A percentile compares a stretch with the other conserved stretches of the same genome.
Evolutionary conservation across 2,888 invertebrate genomes (phyloP).

Genomic region (Calephelis perditalis): DNA sequence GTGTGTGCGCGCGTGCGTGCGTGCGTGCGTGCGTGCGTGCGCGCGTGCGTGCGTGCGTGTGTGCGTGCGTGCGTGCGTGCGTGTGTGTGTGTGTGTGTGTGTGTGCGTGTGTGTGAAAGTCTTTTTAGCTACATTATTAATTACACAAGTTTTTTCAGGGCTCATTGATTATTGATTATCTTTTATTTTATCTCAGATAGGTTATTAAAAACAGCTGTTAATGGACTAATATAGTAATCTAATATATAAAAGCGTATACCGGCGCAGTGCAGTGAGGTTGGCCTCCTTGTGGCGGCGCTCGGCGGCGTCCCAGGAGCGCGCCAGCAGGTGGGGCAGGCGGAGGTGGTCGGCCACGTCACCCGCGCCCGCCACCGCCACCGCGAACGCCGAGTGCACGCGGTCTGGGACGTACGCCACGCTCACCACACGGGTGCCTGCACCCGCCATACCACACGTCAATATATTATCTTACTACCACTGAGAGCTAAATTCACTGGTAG

Average conservation of each 20-base stretch:
- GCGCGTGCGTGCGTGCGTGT: not conserved
- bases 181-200: too few relatives aligned
- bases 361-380: constrained; percentile 90
- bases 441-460: too few relatives aligned
- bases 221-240: too few relatives aligned
- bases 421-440: constrained; percentile 85
- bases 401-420: constrained; percentile 93
- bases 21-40: too few relatives aligned
- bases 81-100: not conserved
- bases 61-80: not conserved
- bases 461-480: too few relatives aligned
- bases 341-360: constrained; percentile 96
- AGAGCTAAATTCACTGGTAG: too few relatives aligned
- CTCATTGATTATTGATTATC: too few relatives aligned
- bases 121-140: too few relatives aligned
- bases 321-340: constrained; percentile 90
- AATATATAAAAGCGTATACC: constrained; percentile 34
- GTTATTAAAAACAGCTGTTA: too few relatives aligned
- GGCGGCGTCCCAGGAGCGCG: constrained; percentile 77
- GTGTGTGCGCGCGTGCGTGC: too few relatives aligned
- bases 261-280: constrained; percentile 60
- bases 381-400: constrained; percentile 90
- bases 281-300: constrained; percentile 64
- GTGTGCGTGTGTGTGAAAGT: not conserved
- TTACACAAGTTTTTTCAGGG: too few relatives aligned